These are phyloP conservation scores for Acleris laterana DNA, from an alignment of 2,888 invertebrate genomes.

Conservation along the genomic window DNA sequence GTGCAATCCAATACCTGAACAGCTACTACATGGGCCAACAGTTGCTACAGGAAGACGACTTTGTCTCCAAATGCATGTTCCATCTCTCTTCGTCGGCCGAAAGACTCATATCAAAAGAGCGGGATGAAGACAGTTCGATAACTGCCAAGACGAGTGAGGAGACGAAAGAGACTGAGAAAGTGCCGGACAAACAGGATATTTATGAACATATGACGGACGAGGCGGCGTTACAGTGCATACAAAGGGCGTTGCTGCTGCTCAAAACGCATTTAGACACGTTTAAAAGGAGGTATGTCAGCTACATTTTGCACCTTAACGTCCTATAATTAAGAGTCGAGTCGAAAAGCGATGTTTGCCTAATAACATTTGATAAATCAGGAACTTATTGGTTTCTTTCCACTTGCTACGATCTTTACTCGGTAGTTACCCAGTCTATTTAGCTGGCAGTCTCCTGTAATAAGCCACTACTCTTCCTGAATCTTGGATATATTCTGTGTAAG, in stretches of 20 bases:
- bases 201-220: conserved; percentile 87
- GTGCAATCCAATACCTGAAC: conserved; percentile 97
- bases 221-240: conserved; percentile 93
- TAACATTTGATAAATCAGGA: no score
- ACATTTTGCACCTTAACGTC: background rate
- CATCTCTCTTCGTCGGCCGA: conserved; percentile 93
- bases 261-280: conserved; percentile 98
- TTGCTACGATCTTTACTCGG: no score
- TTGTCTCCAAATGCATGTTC: conserved; percentile 96
- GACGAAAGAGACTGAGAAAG: conserved; percentile 61
- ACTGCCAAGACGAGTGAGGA: conserved; percentile 50
- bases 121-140: conserved; percentile 56
- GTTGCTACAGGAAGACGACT: conserved; percentile 95
- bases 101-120: conserved; percentile 83
- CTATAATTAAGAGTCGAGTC: no score
- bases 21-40: conserved; percentile 97
- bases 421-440: no score
- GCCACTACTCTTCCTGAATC: no score
- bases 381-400: no score
- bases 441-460: no score
- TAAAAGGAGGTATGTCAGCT: conserved; percentile 86
- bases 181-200: conserved; percentile 72
- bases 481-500: no score
- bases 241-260: conserved; percentile 93
- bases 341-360: no score